These are phyloP conservation scores for Protonibea diacanthus DNA, from an alignment of 2,797 vertebrate genomes.

Conservation along the genomic window DNA sequence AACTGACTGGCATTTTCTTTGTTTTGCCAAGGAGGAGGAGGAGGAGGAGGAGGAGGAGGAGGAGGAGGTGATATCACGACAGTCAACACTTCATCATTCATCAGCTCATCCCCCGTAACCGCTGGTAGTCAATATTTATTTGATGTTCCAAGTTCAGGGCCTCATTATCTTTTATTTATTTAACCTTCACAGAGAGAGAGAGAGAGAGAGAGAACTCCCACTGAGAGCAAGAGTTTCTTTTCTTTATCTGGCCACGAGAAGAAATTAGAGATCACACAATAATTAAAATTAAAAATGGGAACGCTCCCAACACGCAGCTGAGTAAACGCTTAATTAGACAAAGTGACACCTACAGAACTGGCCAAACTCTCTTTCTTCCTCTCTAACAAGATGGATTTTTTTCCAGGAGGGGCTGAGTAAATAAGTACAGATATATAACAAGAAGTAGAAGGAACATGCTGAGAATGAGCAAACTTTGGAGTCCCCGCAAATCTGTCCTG, in stretches of 20 bases:
- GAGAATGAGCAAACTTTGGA: background rate
- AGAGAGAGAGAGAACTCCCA: background rate
- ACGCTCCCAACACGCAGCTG: background rate
- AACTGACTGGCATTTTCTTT: conserved; percentile 26
- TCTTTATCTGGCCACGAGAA: background rate
- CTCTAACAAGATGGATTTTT: background rate
- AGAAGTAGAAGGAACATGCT: background rate
- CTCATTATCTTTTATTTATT: conserved; percentile 37
- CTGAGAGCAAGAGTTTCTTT: background rate
- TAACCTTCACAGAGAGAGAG: conserved; percentile 7
- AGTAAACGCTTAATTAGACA: conserved; percentile 19
- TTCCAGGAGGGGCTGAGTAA: background rate
- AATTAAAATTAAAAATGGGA: background rate
- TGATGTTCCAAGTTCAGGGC: background rate
- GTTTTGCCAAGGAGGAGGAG: conserved; percentile 39
- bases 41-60: conserved; percentile 35
- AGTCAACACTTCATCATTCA: conserved; percentile 35
- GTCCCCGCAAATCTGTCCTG: background rate
- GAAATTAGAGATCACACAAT: background rate
- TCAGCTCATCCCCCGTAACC: conserved; percentile 4
- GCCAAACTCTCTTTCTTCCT: background rate
- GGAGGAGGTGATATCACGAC: conserved; percentile 46
- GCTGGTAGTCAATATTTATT: conserved; percentile 38
- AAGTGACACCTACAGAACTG: background rate
- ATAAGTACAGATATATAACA: background rate